Conservation (phyloP, 2,888 invertebrate species). For the Bellardia pandia region DNA sequence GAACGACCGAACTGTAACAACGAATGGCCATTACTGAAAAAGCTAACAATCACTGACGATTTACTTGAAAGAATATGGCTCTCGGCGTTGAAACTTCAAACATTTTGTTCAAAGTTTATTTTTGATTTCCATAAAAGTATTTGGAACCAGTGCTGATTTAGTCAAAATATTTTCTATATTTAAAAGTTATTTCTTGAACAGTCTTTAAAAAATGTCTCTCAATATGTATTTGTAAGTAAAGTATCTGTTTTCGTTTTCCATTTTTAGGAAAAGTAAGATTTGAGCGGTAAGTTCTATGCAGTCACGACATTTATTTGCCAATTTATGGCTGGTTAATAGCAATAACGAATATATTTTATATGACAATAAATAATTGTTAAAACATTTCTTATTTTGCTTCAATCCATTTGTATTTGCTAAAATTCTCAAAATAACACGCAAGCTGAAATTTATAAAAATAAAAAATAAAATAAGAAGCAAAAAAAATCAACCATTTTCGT, state of each 20-base stretch:
- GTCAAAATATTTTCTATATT: too few species aligned
- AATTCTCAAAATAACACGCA: constrained; percentile 38
- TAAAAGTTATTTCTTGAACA: constrained; percentile 1
- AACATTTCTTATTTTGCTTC: constrained; percentile 63
- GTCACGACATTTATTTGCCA: constrained; percentile 79
- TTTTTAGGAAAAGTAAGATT: constrained; percentile 41
- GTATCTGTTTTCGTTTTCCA: neutral
- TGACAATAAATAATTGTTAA: constrained; percentile 78
- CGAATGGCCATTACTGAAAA: too few species aligned
- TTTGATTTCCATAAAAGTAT: too few species aligned
- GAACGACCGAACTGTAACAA: too few species aligned
- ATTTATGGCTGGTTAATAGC: constrained; percentile 81
- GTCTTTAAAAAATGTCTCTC: constrained; percentile 9
- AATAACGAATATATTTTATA: constrained; percentile 82
- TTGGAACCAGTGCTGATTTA: too few species aligned
- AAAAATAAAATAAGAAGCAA: constrained; percentile 19
- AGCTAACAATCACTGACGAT: too few species aligned
- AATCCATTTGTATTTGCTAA: constrained; percentile 33
- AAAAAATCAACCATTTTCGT: constrained; percentile 27
- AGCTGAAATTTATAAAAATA: constrained; percentile 30
- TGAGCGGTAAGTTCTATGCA: constrained; percentile 70
- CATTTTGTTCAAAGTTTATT: too few species aligned
- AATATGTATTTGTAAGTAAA: constrained; percentile 20
- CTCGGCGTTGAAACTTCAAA: too few species aligned
- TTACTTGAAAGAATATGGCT: too few species aligned